A percentile compares a stretch with the other conserved stretches of the same genome.
Evolutionary conservation across 2,797 vertebrate species (phyloP).

Genomic region (Falco naumanni): DNA sequence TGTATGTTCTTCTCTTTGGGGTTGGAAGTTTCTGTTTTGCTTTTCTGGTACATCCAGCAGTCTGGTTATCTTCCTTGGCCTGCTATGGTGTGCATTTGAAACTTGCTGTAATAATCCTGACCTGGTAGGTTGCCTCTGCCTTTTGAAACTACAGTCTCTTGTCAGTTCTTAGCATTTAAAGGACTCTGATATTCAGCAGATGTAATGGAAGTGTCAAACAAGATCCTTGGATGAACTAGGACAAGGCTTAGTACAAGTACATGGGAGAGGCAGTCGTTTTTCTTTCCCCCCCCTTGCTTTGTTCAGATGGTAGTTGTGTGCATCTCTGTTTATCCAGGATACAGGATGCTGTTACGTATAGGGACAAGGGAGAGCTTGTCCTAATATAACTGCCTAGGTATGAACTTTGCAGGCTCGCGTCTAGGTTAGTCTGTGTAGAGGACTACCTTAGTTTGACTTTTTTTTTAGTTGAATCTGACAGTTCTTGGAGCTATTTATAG

Average conservation of each 20-base stretch:
- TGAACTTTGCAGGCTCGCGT: background rate
- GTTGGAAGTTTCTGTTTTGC: background rate
- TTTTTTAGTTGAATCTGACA: fast-evolving
- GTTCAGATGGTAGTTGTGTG: background rate
- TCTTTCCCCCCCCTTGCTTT: background rate
- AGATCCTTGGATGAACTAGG: background rate
- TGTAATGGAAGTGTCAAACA: background rate
- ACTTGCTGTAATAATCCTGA: background rate
- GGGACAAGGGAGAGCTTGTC: background rate
- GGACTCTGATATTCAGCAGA: background rate
- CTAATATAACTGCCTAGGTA: background rate
- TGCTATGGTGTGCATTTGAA: background rate
- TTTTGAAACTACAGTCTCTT: background rate
- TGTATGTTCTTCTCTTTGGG: background rate
- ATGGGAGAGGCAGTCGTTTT: background rate
- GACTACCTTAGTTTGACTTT: background rate
- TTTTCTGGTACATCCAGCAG: background rate
- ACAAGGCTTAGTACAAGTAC: background rate
- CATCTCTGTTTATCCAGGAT: background rate
- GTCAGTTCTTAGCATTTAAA: background rate
- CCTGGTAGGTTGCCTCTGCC: background rate
- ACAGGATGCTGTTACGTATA: background rate
- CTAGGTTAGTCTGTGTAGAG: background rate
- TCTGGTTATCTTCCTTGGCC: background rate
- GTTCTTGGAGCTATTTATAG: background rate